Base-by-base conservation (phyloP, 2,113 vertebrate genomes). In the Misgurnus mizolepis region DNA sequence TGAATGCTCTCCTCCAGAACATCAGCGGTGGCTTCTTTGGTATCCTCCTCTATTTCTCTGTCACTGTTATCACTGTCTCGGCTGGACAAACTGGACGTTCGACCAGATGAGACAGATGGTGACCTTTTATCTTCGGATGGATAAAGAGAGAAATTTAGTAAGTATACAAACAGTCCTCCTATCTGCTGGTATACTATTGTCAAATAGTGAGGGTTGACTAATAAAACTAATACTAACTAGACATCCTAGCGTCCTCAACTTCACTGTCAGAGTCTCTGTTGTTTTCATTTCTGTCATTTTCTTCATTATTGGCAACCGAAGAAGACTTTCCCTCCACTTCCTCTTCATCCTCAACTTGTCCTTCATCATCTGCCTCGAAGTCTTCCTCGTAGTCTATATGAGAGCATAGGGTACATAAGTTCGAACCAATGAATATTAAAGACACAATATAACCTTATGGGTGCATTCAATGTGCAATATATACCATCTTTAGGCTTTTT, bases 301-400 rank as follows among this genome's bases (percentile, higher is more conserved):
- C 90, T 84, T 88, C 92, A 80, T 87, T 88, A 71, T 81, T 80
- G 5, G 76, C 83, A 43, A 89, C 79, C 82, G 92, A 89, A 60
- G 90, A 80, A 66, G 91, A 87, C 80, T 79, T 89, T 88, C 84
- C 85, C 67, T 89, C 88, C 83, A 91, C 86, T 3, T 45, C 55
- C 4, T 81, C 84, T 82, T 88, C 86, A 82, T 93, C 92, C 49
- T 92, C 93, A 45, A 77, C 85, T 67, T 88, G 88, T 62, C 91
- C 94, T 78, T 95, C 93, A 40, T 95, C 94, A 7, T 95, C 95
- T 80, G 83, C 92, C 92, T 98, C 97, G 93, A 98, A 98, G 91
- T 97, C 96, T 87, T 96, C 95, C 78, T 96, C 94, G 68, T 96
- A 97, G 74, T 95, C 97, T 98, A 76, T 62, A 68, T 73, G 82